Conservation (phyloP, 2,797 vertebrate species). For the Sebastes variabilis region DNA sequence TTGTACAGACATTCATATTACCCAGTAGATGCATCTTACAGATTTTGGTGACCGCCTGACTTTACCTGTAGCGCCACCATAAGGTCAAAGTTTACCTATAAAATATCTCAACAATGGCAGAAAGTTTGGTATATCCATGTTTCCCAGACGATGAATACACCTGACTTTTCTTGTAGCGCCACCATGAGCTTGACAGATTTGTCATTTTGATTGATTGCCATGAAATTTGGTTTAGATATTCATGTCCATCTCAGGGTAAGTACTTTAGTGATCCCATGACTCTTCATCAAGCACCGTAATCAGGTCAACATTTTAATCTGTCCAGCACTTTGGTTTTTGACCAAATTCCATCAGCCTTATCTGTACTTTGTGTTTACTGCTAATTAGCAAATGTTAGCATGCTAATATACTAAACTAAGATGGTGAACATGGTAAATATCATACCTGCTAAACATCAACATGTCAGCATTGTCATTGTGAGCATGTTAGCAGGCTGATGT, state of each 20-base stretch:
- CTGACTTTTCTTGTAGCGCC: not conserved
- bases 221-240: not conserved
- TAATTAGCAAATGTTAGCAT: not conserved
- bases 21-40: not conserved
- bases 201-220: not conserved
- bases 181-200: not conserved
- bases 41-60: not conserved
- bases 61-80: not conserved
- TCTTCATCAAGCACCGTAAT: not conserved
- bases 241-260: not conserved
- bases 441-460: not conserved
- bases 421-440: not conserved
- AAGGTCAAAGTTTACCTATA: not conserved
- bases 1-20: not conserved
- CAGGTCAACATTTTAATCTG: not conserved
- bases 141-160: not conserved
- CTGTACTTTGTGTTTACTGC: not conserved
- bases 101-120: not conserved
- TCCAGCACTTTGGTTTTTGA: not conserved
- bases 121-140: not conserved
- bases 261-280: accelerated
- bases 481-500: not conserved
- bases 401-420: not conserved
- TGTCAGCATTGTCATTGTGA: not conserved
- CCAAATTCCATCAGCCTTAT: not conserved